Evolutionary conservation across 1,140 invertebrate genomes (phyloP).

Genomic region (Diorhabda sublineata): DNA sequence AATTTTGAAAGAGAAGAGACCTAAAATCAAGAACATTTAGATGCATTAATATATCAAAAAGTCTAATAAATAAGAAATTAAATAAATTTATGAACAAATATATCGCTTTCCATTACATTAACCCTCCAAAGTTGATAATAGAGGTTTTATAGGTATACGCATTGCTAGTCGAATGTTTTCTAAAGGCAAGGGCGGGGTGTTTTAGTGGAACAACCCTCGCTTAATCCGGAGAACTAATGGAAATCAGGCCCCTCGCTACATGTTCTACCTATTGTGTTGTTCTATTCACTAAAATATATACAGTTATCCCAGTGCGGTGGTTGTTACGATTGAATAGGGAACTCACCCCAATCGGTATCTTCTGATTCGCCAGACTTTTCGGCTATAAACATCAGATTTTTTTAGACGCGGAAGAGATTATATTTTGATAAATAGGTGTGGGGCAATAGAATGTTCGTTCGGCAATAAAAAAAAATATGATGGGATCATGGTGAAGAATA

Average conservation of each 20-base stretch:
- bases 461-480: slow-evolving; percentile 4
- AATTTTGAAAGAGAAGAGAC: too few species aligned
- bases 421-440: slow-evolving; percentile 16
- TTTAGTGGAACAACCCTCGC: slow-evolving; percentile 42
- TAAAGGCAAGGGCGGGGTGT: slow-evolving; percentile 40
- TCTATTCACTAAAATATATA: slow-evolving; percentile 45
- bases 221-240: slow-evolving; percentile 44
- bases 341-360: slow-evolving; percentile 20
- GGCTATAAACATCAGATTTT: slow-evolving; percentile 18
- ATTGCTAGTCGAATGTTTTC: slow-evolving; percentile 23
- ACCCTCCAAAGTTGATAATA: slow-evolving; percentile 30
- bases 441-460: neutral
- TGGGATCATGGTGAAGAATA: neutral
- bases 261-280: slow-evolving; percentile 42
- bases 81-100: neutral
- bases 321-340: slow-evolving; percentile 35
- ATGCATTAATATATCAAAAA: too few species aligned
- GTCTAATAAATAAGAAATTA: too few species aligned
- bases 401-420: slow-evolving; percentile 22
- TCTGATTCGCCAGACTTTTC: slow-evolving; percentile 20
- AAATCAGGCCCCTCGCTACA: slow-evolving; percentile 41
- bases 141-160: slow-evolving; percentile 32
- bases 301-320: slow-evolving; percentile 39
- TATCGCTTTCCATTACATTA: slow-evolving; percentile 32
- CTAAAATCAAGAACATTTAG: too few species aligned